Evolutionary conservation across 2,797 vertebrate species (phyloP).

Genomic region (Hippoglossus hippoglossus): DNA sequence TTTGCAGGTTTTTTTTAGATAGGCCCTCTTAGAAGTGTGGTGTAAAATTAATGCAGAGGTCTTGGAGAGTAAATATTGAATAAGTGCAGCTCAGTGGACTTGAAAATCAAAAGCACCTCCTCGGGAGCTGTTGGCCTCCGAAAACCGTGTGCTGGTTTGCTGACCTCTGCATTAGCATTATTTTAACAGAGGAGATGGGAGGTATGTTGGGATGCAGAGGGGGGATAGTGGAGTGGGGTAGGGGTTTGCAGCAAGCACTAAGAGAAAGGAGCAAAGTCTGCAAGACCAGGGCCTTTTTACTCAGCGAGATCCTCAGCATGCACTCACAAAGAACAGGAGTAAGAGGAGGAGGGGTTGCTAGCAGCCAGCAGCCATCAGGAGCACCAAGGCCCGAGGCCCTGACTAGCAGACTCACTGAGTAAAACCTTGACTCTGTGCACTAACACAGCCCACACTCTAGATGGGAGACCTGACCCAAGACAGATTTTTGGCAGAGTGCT

Average conservation of each 20-base stretch:
- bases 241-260: conserved; percentile 34
- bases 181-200: conserved; percentile 76
- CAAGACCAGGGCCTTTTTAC: conserved; percentile 63
- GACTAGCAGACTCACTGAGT: conserved; percentile 69
- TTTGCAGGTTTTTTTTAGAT: conserved; percentile 58
- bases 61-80: conserved; percentile 85
- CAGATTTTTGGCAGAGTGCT: conserved; percentile 77
- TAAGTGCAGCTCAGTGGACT: conserved; percentile 81
- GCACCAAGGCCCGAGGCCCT: conserved; percentile 79
- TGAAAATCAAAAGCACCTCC: conserved; percentile 81
- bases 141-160: conserved; percentile 71
- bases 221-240: conserved; percentile 14
- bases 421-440: conserved; percentile 78
- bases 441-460: conserved; percentile 78
- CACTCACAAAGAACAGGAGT: conserved; percentile 43
- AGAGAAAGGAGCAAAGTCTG: conserved; percentile 61
- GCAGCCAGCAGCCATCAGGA: conserved; percentile 71
- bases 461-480: conserved; percentile 77
- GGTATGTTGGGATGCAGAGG: conserved; percentile 59
- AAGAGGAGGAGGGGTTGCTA: conserved; percentile 64
- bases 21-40: conserved; percentile 72
- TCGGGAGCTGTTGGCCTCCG: conserved; percentile 79
- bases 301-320: conserved; percentile 51
- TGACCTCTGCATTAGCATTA: conserved; percentile 85
- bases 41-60: conserved; percentile 83